phyloP scores from a whole-genome alignment of 2,888 invertebrate species.

The Eupithecia centaureata region DNA sequence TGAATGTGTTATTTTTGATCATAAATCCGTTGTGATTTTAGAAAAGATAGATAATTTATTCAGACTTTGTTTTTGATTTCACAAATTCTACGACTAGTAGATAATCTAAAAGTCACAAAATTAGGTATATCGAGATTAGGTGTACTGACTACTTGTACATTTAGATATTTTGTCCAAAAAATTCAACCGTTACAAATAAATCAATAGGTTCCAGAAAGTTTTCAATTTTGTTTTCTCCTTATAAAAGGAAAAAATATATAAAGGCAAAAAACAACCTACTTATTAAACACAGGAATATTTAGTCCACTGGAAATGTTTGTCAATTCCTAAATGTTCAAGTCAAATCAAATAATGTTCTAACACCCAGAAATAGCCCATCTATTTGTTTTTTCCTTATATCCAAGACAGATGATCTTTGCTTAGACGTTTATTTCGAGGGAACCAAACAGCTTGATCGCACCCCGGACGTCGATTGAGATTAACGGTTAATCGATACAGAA shows the following conservation, averaged over 20 bases:
- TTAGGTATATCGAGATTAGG: not conserved
- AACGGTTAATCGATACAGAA: conserved; percentile 64
- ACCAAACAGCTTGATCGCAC: conserved; percentile 65
- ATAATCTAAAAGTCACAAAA: too few species aligned
- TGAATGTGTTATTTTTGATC: conserved; percentile 32
- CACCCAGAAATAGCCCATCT: conserved; percentile 21
- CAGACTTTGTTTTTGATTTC: not conserved
- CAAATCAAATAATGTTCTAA: conserved; percentile 27
- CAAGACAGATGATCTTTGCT: conserved; percentile 58
- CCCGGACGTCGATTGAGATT: conserved; percentile 68
- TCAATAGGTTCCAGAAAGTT: too few species aligned
- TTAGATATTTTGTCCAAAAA: too few species aligned
- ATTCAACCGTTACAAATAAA: too few species aligned
- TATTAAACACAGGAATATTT: too few species aligned
- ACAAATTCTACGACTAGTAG: not conserved
- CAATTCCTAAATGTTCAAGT: conserved; percentile 5
- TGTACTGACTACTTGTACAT: too few species aligned
- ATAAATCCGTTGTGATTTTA: conserved; percentile 19
- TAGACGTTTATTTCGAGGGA: conserved; percentile 60
- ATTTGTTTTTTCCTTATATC: conserved; percentile 42
- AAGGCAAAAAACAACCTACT: too few species aligned
- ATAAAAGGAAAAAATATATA: not conserved
- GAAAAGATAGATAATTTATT: not conserved
- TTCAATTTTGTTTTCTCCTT: too few species aligned
- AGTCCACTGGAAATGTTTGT: not conserved